These are phyloP conservation scores for Empidonax alnorum DNA, from an alignment of 2,113 vertebrate genomes.

Conservation along the genomic window DNA sequence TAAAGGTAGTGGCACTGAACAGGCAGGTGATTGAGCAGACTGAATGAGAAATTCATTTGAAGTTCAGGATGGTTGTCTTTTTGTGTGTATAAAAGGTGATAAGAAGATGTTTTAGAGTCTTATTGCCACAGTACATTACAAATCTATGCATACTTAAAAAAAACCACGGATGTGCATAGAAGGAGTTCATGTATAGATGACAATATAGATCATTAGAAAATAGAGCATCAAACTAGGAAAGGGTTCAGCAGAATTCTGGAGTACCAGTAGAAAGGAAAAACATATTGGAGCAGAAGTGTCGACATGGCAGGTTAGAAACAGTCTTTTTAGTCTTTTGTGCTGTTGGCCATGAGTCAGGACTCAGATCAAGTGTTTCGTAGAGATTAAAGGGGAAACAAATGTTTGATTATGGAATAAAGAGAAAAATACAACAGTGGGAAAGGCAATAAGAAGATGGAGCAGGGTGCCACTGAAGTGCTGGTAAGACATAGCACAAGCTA, in stretches of 20 bases:
- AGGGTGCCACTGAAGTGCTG: not conserved
- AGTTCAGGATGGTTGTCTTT: not conserved
- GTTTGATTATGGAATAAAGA: not conserved
- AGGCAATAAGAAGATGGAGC: not conserved
- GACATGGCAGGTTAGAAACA: not conserved
- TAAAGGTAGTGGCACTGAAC: not conserved
- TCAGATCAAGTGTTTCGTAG: not conserved
- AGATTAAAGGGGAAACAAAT: not conserved
- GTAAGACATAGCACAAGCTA: not conserved
- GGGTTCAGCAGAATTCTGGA: not conserved
- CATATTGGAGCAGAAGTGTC: not conserved
- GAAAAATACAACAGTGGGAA: not conserved
- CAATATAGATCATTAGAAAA: not conserved
- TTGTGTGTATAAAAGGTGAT: not conserved
- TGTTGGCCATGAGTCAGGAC: not conserved
- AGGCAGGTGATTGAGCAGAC: not conserved
- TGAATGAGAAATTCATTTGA: not conserved
- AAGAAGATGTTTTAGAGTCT: not conserved
- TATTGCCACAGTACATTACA: not conserved
- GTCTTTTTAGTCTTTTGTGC: not conserved
- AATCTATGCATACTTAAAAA: not conserved
- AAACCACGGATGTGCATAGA: not conserved
- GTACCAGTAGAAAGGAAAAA: not conserved
- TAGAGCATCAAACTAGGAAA: not conserved
- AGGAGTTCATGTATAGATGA: not conserved